Conservation (phyloP, 2,113 vertebrate genomes). For the Anoplopoma fimbria region DNA sequence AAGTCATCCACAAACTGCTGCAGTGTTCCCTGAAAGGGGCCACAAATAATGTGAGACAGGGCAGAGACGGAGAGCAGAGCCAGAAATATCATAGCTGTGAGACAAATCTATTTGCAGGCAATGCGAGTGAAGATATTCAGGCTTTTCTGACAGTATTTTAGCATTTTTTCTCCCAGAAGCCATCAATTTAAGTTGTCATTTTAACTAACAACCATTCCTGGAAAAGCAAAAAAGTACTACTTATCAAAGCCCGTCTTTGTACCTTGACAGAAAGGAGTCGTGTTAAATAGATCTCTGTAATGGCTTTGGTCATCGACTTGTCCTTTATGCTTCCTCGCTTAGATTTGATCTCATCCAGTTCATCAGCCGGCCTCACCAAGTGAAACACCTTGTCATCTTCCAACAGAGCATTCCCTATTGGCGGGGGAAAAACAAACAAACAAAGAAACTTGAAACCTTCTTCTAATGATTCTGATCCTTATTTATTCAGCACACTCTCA, state of each 20-base stretch:
- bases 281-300: conserved; percentile 99
- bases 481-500: conserved; percentile 35
- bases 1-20: conserved; percentile 99
- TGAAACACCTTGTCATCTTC: conserved; percentile 98
- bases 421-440: background rate
- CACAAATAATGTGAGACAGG: conserved; percentile 58
- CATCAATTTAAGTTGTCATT: conserved; percentile 16
- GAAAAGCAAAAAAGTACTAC: conserved; percentile 6
- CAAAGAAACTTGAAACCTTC: conserved; percentile 4
- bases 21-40: conserved; percentile 90
- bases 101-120: conserved; percentile 12
- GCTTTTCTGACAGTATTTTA: conserved; percentile 5
- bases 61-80: conserved; percentile 12
- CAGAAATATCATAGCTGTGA: conserved; percentile 29
- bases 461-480: background rate
- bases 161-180: conserved; percentile 4
- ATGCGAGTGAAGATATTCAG: background rate
- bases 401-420: conserved; percentile 91
- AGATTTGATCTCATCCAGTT: conserved; percentile 95
- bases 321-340: conserved; percentile 97
- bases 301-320: conserved; percentile 98
- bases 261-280: conserved; percentile 99
- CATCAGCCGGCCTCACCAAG: conserved; percentile 92
- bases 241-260: conserved; percentile 44
- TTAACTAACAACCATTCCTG: background rate